phyloP scores from a whole-genome alignment of 2,113 vertebrate species.

The Cavia aperea region DNA sequence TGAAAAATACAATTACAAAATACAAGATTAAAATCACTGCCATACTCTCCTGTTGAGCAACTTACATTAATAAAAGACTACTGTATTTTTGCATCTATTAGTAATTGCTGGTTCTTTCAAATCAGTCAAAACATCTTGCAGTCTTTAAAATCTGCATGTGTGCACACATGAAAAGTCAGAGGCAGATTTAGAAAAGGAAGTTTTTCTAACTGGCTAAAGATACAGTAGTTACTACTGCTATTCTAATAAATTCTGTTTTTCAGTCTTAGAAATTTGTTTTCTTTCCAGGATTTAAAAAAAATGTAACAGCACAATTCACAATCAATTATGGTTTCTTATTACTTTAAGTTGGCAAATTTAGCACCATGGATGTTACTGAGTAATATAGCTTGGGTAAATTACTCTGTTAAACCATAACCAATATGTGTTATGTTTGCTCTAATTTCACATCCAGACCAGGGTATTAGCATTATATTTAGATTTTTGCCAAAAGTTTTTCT shows the following conservation, averaged over 20 bases:
- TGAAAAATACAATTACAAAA: not conserved
- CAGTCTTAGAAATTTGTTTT: not conserved
- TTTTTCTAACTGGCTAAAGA: not conserved
- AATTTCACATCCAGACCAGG: constrained; percentile 20
- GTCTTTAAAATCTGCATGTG: not conserved
- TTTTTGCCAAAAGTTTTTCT: not conserved
- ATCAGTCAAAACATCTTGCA: not conserved
- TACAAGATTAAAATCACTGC: constrained; percentile 25
- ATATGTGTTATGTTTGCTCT: not conserved
- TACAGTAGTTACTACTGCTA: not conserved
- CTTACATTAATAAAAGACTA: constrained; percentile 22
- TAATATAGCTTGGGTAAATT: constrained; percentile 8
- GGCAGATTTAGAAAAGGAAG: not conserved
- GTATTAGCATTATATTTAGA: not conserved
- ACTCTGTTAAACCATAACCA: not conserved
- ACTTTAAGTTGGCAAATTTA: not conserved
- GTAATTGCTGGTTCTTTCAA: constrained; percentile 21
- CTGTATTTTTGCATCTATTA: not conserved
- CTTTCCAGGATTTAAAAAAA: not conserved
- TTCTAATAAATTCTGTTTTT: constrained; percentile 27
- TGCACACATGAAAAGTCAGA: not conserved
- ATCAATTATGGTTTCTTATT: not conserved
- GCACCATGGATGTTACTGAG: not conserved
- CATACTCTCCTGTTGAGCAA: not conserved
- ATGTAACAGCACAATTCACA: not conserved